Evolutionary conservation across 2,113 vertebrate genomes (phyloP).

Genomic region (Sebastes fasciatus): DNA sequence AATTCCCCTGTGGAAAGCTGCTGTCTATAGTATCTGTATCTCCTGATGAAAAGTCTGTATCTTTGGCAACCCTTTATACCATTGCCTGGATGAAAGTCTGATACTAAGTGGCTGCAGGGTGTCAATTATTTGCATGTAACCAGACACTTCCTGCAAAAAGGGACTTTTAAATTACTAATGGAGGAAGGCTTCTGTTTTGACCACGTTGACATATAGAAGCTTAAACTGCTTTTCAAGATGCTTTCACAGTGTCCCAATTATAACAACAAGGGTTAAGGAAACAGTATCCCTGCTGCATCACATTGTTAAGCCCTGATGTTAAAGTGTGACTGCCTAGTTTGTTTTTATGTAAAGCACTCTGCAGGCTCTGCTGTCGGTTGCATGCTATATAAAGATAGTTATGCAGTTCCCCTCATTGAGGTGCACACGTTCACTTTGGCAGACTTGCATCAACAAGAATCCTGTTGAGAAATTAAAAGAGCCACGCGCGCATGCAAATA

Average conservation of each 20-base stretch:
- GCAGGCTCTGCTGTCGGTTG: conserved; percentile 5
- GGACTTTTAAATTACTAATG: conserved; percentile 35
- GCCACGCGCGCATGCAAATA: conserved; percentile 18
- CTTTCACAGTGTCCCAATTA: conserved; percentile 1
- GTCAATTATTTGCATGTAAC: conserved; percentile 43
- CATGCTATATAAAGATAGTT: conserved; percentile 43
- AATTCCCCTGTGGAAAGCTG: conserved; percentile 16
- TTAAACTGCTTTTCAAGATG: conserved; percentile 15
- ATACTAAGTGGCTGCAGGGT: conserved; percentile 19
- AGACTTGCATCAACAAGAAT: conserved; percentile 30
- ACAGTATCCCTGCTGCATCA: conserved; percentile 3
- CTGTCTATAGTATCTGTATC: conserved; percentile 23
- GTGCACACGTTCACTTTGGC: conserved; percentile 28
- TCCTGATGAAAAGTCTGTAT: conserved; percentile 32
- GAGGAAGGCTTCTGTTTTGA: conserved; percentile 1
- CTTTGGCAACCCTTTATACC: not conserved
- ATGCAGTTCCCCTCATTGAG: conserved; percentile 27
- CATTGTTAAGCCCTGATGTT: conserved; percentile 13
- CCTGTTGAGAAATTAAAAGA: conserved; percentile 52
- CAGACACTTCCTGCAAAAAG: not conserved
- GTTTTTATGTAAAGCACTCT: conserved; percentile 22
- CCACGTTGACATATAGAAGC: conserved; percentile 3
- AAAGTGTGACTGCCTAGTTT: not conserved
- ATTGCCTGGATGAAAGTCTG: conserved; percentile 5
- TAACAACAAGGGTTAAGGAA: conserved; percentile 7